Evolutionary conservation across 2,797 vertebrate genomes (phyloP), one percentile per base, ranked within the genome.

Genomic region (Etheostoma perlongum): DNA sequence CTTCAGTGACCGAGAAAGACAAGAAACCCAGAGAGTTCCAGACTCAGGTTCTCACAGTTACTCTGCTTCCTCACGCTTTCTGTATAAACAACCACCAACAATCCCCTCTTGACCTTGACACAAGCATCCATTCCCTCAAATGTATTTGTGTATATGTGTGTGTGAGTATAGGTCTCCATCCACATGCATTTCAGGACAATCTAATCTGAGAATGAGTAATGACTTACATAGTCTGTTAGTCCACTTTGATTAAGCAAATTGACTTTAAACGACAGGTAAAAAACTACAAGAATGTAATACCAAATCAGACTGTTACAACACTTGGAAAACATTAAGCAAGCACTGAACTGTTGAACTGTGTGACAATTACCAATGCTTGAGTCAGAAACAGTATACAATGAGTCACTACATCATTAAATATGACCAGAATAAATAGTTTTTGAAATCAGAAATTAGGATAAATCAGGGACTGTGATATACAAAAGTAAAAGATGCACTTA

Each of bases 11-110:
- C 61, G 62, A 8, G 83, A 87, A 84, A 86, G 86, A 88, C 85
- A 90, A 88, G 76, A 89, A 79, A 84, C 72, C 76, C 86, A 1
- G 53, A 80, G 74, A 76, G 78, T 84, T 82, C 27, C 2, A 55
- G 81, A 81, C 72, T 83, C 67, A 23, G 65, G 78, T 90, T 93
- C 91, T 92, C 91, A 93, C 82, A 88, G 88, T 82, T 74, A 74
- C 60, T 84, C 78, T 73, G 81, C 85, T 85, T 86, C 82, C 84
- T 81, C 74, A 54, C 77, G 78, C 57, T 53, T 55, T 80, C 68
- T 86, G 76, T 70, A 79, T 63, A 88, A 89, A 89, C 88, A 90
- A 72, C 83, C 71, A 81, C 60, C 84, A 86, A 75, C 49, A 42
- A 86, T 87, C 82, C 79, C 78, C 78, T 76, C 76, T 83, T 88